Evolutionary conservation across 2,113 vertebrate species (phyloP).

Genomic region (Guaruba guarouba): DNA sequence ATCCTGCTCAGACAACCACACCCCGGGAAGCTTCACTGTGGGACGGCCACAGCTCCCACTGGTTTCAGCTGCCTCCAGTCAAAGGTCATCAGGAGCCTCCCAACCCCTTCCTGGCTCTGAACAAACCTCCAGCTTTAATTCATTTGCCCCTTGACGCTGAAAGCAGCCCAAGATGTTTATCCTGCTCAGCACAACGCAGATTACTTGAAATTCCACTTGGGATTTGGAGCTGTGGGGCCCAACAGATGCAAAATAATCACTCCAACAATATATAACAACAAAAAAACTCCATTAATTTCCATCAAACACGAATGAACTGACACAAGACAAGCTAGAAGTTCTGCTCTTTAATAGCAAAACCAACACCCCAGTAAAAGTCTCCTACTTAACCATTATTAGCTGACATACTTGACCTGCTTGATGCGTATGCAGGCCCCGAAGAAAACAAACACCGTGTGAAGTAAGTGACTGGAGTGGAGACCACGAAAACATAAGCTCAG

Average conservation of each 20-base stretch:
- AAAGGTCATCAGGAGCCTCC: constrained; percentile 61
- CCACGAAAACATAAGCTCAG: not conserved
- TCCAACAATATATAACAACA: not conserved
- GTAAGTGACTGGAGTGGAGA: not conserved
- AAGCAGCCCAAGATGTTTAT: not conserved
- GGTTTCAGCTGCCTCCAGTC: not conserved
- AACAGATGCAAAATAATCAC: not conserved
- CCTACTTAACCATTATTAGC: not conserved
- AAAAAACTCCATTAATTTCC: not conserved
- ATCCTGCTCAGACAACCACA: constrained; percentile 16
- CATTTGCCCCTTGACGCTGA: not conserved
- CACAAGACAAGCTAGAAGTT: not conserved
- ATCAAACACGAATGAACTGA: rapidly evolving
- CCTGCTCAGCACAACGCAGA: not conserved
- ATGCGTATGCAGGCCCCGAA: not conserved
- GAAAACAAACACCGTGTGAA: not conserved
- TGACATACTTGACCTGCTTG: not conserved
- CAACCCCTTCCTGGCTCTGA: not conserved
- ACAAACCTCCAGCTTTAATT: not conserved
- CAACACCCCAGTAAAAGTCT: not conserved
- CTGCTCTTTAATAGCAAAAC: not conserved
- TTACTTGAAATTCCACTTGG: not conserved
- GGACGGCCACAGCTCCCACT: not conserved
- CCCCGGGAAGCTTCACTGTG: not conserved
- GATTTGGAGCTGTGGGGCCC: not conserved